phyloP scores from a whole-genome alignment of 2,113 vertebrate genomes.

The Lota lota region DNA sequence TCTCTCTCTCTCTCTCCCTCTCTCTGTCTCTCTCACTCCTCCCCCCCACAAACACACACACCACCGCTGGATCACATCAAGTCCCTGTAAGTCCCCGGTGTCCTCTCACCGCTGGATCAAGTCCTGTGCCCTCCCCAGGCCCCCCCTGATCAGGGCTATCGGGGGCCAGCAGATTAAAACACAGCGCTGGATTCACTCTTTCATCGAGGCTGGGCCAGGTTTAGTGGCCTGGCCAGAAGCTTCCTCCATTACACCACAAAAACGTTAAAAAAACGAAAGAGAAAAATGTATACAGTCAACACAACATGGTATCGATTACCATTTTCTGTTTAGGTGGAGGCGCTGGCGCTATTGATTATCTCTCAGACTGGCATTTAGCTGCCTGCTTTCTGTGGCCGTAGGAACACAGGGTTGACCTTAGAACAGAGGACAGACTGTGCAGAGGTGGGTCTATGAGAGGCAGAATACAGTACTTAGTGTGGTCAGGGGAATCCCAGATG shows the following conservation, averaged over 20 bases:
- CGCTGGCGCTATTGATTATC: slow-evolving; percentile 30
- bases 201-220: not conserved
- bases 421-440: no score
- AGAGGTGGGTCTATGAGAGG: no score
- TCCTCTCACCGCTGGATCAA: no score
- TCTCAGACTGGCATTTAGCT: slow-evolving; percentile 35
- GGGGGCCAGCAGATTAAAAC: not conserved
- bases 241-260: not conserved
- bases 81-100: no score
- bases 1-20: no score
- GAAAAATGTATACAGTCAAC: slow-evolving; percentile 2
- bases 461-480: no score
- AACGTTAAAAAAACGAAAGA: not conserved
- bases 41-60: no score
- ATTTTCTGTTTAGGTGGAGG: slow-evolving; percentile 18
- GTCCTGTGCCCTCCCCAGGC: no score
- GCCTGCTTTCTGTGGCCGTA: not conserved
- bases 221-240: not conserved
- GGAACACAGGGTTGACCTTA: no score
- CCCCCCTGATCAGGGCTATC: slow-evolving; percentile 16
- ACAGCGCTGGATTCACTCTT: not conserved
- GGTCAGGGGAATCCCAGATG: no score
- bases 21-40: no score
- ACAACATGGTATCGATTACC: slow-evolving; percentile 8
- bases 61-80: no score